Evolutionary conservation across 1,140 invertebrate species (phyloP).

Genomic region (Musca domestica): DNA sequence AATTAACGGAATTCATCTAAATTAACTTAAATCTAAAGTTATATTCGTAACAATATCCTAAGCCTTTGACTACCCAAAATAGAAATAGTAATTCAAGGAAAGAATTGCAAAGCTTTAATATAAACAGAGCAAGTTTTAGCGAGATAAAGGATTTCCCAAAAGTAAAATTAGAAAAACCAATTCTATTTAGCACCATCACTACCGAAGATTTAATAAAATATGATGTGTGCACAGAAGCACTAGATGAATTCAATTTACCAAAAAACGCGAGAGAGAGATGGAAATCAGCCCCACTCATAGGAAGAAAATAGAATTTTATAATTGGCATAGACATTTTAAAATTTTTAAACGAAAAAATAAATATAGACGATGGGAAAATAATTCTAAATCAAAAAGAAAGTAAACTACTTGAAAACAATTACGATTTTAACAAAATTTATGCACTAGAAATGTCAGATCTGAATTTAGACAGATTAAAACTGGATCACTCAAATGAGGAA

Average conservation of each 20-base stretch:
- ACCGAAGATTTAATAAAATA: background rate
- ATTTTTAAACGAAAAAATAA: slow-evolving; percentile 4
- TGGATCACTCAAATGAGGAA: too few relatives aligned
- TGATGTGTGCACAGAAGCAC: background rate
- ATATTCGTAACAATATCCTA: too few relatives aligned
- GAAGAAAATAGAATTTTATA: background rate
- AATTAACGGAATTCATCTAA: too few relatives aligned
- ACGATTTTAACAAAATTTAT: background rate
- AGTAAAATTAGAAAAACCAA: slow-evolving; percentile 2
- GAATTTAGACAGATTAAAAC: background rate
- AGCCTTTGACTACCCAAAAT: slow-evolving; percentile 12
- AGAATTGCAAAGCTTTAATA: slow-evolving; percentile 10
- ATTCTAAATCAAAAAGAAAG: background rate
- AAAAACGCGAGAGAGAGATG: background rate
- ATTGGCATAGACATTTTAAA: background rate
- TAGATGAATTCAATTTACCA: background rate
- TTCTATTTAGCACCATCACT: background rate
- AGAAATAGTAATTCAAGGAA: background rate
- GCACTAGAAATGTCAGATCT: background rate
- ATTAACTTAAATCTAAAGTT: too few relatives aligned
- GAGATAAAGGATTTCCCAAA: slow-evolving; percentile 8
- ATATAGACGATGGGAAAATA: slow-evolving; percentile 3
- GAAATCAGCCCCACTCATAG: background rate
- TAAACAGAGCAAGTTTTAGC: slow-evolving; percentile 1
- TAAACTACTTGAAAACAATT: too few relatives aligned